Percentiles rank a stretch among this genome's conserved stretches.
phyloP scores from a whole-genome alignment of 2,888 invertebrate genomes.

The Eugnorisma glareosa region DNA sequence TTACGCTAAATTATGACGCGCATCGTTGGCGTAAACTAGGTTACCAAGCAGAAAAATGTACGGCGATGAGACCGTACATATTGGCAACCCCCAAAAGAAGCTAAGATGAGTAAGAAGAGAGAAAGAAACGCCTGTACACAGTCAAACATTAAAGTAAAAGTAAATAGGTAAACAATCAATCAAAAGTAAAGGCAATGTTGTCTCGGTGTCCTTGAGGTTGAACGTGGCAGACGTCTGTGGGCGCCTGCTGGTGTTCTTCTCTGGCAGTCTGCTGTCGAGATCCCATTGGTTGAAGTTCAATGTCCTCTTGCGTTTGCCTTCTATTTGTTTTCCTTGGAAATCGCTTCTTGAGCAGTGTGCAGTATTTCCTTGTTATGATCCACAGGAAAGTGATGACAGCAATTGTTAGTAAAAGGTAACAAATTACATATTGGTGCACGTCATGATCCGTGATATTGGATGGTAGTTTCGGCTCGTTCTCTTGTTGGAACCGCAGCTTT shows the following conservation, averaged over 20 bases:
- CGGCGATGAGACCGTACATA: conserved; percentile 13
- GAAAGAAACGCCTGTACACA: conserved; percentile 12
- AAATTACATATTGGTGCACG: not conserved
- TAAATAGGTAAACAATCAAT: not conserved
- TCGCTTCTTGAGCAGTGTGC: no score
- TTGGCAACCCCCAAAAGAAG: conserved; percentile 21
- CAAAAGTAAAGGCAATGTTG: not conserved
- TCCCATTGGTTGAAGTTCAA: not conserved
- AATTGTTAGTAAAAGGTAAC: not conserved
- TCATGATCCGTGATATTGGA: no score
- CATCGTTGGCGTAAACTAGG: no score
- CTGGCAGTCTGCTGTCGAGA: not conserved
- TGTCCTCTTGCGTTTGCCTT: not conserved
- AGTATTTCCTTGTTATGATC: not conserved
- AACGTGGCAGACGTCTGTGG: not conserved
- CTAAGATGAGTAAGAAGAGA: conserved; percentile 4
- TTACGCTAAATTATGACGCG: no score
- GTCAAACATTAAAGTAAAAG: not conserved
- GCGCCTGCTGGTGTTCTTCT: not conserved
- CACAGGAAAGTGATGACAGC: conserved; percentile 1
- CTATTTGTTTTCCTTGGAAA: not conserved
- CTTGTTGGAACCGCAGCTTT: conserved; percentile 5
- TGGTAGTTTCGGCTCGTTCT: conserved; percentile 1
- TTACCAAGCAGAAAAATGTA: not conserved
- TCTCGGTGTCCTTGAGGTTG: not conserved